These are phyloP conservation scores for Crotalus viridis DNA, from an alignment of 2,113 vertebrate genomes.

Conservation along the genomic window DNA sequence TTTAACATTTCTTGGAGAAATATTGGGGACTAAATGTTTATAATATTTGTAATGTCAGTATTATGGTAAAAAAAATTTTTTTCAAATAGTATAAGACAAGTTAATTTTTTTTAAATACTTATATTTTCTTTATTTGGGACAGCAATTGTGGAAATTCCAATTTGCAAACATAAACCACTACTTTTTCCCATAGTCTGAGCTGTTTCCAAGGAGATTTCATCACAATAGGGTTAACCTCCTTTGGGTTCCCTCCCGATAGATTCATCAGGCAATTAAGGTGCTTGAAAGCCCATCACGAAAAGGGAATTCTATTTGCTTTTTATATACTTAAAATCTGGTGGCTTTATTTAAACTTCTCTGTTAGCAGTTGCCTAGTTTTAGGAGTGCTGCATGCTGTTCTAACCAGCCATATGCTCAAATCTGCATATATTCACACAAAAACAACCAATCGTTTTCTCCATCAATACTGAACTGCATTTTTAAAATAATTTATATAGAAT, in stretches of 20 bases:
- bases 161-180: conserved; percentile 56
- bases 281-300: conserved; percentile 48
- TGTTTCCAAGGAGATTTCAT: conserved; percentile 58
- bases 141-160: conserved; percentile 49
- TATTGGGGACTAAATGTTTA: neutral
- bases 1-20: neutral
- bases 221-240: conserved; percentile 54
- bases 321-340: conserved; percentile 53
- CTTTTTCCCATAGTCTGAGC: conserved; percentile 53
- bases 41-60: neutral
- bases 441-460: neutral
- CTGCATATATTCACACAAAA: neutral
- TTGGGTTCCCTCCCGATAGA: conserved; percentile 57
- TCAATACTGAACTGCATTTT: conserved; percentile 20
- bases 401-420: conserved; percentile 29
- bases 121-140: conserved; percentile 59
- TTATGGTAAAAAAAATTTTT: neutral
- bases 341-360: conserved; percentile 55
- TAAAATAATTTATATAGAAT: conserved; percentile 1
- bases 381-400: conserved; percentile 40
- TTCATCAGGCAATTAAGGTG: conserved; percentile 52
- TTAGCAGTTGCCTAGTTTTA: conserved; percentile 45
- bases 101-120: conserved; percentile 42
- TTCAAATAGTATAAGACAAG: neutral
- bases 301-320: conserved; percentile 53